These are phyloP conservation scores for Alsophila aescularia DNA, from an alignment of 2,888 invertebrate genomes.

Conservation along the genomic window DNA sequence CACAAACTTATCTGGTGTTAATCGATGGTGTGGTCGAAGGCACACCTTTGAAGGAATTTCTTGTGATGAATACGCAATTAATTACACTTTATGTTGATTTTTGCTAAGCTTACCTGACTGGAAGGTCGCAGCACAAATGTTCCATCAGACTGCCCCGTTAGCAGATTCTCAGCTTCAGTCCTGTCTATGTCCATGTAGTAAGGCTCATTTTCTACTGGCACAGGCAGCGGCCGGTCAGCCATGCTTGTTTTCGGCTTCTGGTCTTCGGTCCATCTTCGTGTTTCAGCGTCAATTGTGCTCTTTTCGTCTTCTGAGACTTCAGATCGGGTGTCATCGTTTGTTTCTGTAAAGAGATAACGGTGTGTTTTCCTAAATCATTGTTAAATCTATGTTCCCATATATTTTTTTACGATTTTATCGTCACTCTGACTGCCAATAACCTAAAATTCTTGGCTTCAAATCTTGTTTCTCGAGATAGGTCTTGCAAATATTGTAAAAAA, in stretches of 20 bases:
- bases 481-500: too few relatives aligned
- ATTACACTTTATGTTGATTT: too few relatives aligned
- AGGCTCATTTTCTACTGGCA: slow-evolving; percentile 81
- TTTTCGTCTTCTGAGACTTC: slow-evolving; percentile 60
- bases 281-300: slow-evolving; percentile 22
- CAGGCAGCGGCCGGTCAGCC: slow-evolving; percentile 79
- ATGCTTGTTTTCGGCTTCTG: slow-evolving; percentile 55
- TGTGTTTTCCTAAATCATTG: too few relatives aligned
- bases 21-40: too few relatives aligned
- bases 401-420: too few relatives aligned
- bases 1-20: too few relatives aligned
- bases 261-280: slow-evolving; percentile 47
- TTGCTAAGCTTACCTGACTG: slow-evolving; percentile 66
- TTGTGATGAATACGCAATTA: too few relatives aligned
- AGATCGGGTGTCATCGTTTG: slow-evolving; percentile 59
- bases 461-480: too few relatives aligned
- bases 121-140: slow-evolving; percentile 85
- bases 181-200: slow-evolving; percentile 84
- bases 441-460: too few relatives aligned
- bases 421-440: too few relatives aligned
- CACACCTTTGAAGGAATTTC: too few relatives aligned
- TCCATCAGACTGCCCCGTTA: slow-evolving; percentile 84
- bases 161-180: slow-evolving; percentile 77
- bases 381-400: too few relatives aligned
- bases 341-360: slow-evolving; percentile 55